These are phyloP conservation scores for Nezara viridula DNA, from an alignment of 2,888 invertebrate genomes.

Conservation along the genomic window DNA sequence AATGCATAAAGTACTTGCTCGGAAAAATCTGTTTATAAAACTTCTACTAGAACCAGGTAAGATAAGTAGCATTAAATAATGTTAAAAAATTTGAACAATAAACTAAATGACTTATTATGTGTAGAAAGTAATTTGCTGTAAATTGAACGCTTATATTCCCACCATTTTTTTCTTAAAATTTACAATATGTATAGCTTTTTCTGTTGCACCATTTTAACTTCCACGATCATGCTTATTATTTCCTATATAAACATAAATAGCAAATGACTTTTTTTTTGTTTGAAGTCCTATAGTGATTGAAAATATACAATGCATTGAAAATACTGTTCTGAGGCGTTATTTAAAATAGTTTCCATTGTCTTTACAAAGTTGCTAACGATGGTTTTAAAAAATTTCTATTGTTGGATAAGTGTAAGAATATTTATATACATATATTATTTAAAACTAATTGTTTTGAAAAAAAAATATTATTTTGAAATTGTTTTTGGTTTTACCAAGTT, in stretches of 20 bases:
- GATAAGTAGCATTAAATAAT: too few relatives aligned
- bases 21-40: neutral
- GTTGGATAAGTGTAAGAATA: neutral
- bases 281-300: too few relatives aligned
- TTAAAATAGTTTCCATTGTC: neutral
- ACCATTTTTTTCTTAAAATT: too few relatives aligned
- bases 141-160: too few relatives aligned
- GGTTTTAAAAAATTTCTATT: neutral
- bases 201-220: neutral
- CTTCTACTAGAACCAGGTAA: conserved; percentile 22
- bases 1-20: neutral
- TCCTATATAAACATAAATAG: neutral
- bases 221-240: neutral
- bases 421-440: neutral
- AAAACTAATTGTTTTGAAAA: neutral
- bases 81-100: neutral
- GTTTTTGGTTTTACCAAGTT: neutral
- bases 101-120: neutral
- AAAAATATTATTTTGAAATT: too few relatives aligned
- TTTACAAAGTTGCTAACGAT: neutral
- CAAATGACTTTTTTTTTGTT: too few relatives aligned
- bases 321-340: neutral
- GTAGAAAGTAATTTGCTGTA: too few relatives aligned
- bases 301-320: too few relatives aligned
- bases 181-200: neutral